Conservation (phyloP, 2,888 invertebrate species). For the Pachycephus smyrnensis region DNA sequence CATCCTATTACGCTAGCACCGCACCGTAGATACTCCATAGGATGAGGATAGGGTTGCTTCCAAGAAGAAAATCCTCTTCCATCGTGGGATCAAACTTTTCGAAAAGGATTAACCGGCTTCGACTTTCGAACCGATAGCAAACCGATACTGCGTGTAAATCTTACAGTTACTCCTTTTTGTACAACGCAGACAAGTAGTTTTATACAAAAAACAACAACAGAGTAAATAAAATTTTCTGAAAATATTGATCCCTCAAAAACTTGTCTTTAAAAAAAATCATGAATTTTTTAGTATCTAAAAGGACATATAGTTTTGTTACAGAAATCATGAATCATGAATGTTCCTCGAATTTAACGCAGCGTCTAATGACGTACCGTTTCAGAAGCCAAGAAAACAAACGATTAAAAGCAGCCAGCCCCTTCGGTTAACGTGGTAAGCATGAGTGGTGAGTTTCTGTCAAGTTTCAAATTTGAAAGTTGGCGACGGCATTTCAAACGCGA, state of each 20-base stretch:
- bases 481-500: not conserved
- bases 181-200: not conserved
- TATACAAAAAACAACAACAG: not conserved
- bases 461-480: not conserved
- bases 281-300: not conserved
- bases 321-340: not conserved
- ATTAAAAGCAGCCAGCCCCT: not conserved
- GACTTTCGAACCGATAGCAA: constrained; percentile 3
- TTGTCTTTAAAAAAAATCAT: not conserved
- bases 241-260: not conserved
- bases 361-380: not conserved
- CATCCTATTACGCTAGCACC: constrained; percentile 5
- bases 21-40: not conserved
- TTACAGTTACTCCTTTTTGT: not conserved
- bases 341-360: not conserved
- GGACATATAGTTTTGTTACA: not conserved
- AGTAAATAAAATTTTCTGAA: too few species aligned
- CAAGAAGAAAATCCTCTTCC: not conserved
- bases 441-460: not conserved
- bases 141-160: not conserved
- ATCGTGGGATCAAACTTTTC: constrained; percentile 6
- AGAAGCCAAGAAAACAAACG: not conserved
- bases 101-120: constrained; percentile 1
- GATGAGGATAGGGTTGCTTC: constrained; percentile 6
- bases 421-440: not conserved